Base-by-base conservation (phyloP, 2,113 vertebrate genomes). In the Mesembrinibis cayennensis region DNA sequence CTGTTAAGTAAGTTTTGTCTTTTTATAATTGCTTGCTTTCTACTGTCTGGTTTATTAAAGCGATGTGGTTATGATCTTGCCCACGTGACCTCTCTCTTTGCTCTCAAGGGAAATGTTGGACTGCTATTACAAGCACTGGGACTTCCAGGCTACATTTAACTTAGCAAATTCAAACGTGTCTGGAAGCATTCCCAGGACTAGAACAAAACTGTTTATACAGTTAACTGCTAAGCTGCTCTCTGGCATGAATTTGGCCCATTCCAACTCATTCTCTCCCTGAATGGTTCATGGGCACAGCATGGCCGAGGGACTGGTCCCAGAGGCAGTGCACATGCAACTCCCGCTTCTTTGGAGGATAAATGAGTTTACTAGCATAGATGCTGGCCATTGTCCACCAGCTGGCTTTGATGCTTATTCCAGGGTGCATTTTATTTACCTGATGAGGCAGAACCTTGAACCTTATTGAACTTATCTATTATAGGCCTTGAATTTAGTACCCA, bases 81-180 rank as follows among this genome's bases (percentile, higher is more conserved):
- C 56, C 91, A 89, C 45, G 50, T 76, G 87, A 95, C 87, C 70
- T 89, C 91, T 69, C 83, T 76, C 62, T 85, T 62, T 86, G 78
- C 93, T 96, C 59, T 2, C 89, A 55, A 89, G 87, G 74, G 87
- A 93, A 95, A 80, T 42, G 78, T 10, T 95, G 78, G 58, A 91
- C 85, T 70, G 36, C n/a, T 72, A 87, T 47, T 93, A 87, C 87
- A 89, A 94, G 80, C 74, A n/a, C 3, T 78, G 89, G 93, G 74
- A 82, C 89, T 97, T 76, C 84, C 95, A 96, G 95, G 90, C 90
- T 96, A 91, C 95, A 80, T 95, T 96, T 94, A 94, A 96, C 94
- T 96, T 56, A 91, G 87, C 84, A 89, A 96, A 95, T 91, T 96
- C 91, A 94, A 96, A 93, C 11, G 11, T 94, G 62, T 73, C 82